phyloP scores from a whole-genome alignment of 2,797 vertebrate genomes.

The Euthynnus affinis region DNA sequence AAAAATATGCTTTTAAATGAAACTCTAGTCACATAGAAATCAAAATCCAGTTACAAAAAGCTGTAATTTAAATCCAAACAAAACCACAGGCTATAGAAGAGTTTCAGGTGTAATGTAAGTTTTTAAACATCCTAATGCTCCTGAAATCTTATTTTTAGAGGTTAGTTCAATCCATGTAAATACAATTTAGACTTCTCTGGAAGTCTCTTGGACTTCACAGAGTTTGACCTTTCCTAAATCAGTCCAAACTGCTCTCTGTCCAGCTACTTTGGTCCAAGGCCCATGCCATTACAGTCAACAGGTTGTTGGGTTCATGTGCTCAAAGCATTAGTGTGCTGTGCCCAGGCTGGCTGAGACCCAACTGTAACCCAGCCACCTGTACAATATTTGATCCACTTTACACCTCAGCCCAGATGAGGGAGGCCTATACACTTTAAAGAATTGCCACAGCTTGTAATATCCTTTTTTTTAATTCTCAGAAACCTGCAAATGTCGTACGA shows the following conservation, averaged over 20 bases:
- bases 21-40: background rate
- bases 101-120: background rate
- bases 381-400: slow-evolving; percentile 61
- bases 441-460: background rate
- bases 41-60: background rate
- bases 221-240: slow-evolving; percentile 36
- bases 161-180: background rate
- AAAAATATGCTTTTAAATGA: background rate
- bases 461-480: background rate
- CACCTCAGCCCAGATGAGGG: slow-evolving; percentile 41
- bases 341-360: slow-evolving; percentile 45
- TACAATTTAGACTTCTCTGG: slow-evolving; percentile 6
- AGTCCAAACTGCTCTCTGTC: slow-evolving; percentile 7
- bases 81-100: background rate
- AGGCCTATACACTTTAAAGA: background rate
- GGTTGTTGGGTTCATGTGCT: slow-evolving; percentile 65
- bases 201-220: background rate
- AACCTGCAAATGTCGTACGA: background rate
- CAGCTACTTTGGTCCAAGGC: slow-evolving; percentile 25
- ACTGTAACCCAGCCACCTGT: slow-evolving; percentile 61
- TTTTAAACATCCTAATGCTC: background rate
- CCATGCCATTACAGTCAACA: slow-evolving; percentile 7
- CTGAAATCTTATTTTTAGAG: background rate
- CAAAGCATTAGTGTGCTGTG: slow-evolving; percentile 27
- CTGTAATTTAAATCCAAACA: background rate